Conservation (phyloP, 1,140 invertebrate genomes). For the Patella vulgata region DNA sequence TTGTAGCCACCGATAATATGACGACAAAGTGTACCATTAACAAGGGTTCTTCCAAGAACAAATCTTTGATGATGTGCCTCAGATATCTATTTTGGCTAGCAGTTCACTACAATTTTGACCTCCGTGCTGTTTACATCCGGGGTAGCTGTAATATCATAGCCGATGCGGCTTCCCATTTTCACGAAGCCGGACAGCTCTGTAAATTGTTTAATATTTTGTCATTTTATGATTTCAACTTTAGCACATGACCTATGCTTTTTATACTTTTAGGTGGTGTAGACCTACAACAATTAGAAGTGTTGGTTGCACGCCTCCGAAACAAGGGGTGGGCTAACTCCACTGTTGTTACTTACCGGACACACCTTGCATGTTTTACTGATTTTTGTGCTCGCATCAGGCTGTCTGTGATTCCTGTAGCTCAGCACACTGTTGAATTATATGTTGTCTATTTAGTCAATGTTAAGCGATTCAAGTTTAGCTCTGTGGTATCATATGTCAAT, state of each 20-base stretch:
- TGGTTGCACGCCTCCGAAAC: not conserved
- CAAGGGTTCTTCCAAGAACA: slow-evolving; percentile 3
- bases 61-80: not conserved
- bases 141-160: slow-evolving; percentile 10
- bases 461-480: too few species aligned
- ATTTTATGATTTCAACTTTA: not conserved
- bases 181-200: slow-evolving; percentile 2
- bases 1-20: slow-evolving; percentile 14
- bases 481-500: too few species aligned
- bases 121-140: slow-evolving; percentile 9
- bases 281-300: not conserved
- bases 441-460: too few species aligned
- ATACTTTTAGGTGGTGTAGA: slow-evolving; percentile 9
- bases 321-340: slow-evolving; percentile 19
- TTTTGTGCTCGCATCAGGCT: slow-evolving; percentile 18
- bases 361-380: slow-evolving; percentile 1
- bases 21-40: slow-evolving; percentile 6
- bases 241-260: slow-evolving; percentile 24
- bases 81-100: slow-evolving; percentile 16
- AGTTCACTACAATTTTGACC: slow-evolving; percentile 13
- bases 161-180: slow-evolving; percentile 13
- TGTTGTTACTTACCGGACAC: slow-evolving; percentile 6
- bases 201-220: slow-evolving; percentile 9
- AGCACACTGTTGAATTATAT: too few species aligned
- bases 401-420: too few species aligned